A percentile compares a stretch with the other conserved stretches of the same genome.
Evolutionary conservation across 2,113 vertebrate genomes (phyloP).

Genomic region (Ondatra zibethicus): DNA sequence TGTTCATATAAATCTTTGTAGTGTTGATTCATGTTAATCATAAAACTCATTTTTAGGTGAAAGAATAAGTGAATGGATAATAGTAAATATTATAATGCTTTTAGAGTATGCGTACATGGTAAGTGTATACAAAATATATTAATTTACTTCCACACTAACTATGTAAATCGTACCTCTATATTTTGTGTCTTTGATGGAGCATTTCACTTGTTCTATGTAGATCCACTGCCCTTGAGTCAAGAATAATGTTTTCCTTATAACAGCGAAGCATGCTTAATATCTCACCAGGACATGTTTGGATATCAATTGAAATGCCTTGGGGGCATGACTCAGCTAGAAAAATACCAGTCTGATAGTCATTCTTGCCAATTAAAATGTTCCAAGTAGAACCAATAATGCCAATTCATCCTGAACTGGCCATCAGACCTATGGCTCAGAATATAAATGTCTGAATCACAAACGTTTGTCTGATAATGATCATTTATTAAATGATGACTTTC

Average conservation of each 20-base stretch:
- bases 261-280: conserved; percentile 31
- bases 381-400: background rate
- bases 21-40: background rate
- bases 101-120: background rate
- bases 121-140: background rate
- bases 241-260: conserved; percentile 57
- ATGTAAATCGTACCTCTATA: background rate
- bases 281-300: background rate
- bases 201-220: background rate
- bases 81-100: background rate
- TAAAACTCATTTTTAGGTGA: background rate
- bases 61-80: background rate
- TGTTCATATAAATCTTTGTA: background rate
- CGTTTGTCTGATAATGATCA: conserved; percentile 45
- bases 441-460: background rate
- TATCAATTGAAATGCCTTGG: background rate
- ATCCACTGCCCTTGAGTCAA: background rate
- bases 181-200: background rate
- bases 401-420: background rate
- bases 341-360: conserved; percentile 47
- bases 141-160: background rate
- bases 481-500: conserved; percentile 20
- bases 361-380: conserved; percentile 50
- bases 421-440: background rate
- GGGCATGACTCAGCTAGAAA: conserved; percentile 13